Percentiles rank a stretch among this genome's conserved stretches.
Conservation (phyloP, 2,113 vertebrate genomes). For the Leucoraja erinaceus region DNA sequence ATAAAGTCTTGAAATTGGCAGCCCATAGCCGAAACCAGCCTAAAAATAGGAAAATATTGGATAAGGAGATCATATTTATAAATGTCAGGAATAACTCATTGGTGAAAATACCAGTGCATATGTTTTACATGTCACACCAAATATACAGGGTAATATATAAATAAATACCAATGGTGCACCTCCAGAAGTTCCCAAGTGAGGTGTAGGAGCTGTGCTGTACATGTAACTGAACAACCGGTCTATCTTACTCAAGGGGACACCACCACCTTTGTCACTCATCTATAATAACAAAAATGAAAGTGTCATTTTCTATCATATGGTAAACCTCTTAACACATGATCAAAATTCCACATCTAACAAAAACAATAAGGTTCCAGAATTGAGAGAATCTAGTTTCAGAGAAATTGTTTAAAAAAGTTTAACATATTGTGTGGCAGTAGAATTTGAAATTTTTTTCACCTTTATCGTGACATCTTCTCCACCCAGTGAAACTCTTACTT, state of each 20-base stretch:
- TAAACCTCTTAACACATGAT: background rate
- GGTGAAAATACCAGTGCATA: background rate
- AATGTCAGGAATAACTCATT: background rate
- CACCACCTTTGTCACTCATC: constrained; percentile 85
- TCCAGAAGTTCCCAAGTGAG: constrained; percentile 61
- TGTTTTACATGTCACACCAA: background rate
- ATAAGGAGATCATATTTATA: background rate
- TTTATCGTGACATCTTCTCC: constrained; percentile 86
- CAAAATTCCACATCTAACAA: background rate
- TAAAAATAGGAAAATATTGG: constrained; percentile 44
- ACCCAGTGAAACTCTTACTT: constrained; percentile 79
- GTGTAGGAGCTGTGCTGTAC: constrained; percentile 85
- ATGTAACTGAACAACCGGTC: constrained; percentile 92
- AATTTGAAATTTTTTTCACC: constrained; percentile 50
- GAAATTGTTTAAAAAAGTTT: background rate
- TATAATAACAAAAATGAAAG: constrained; percentile 42
- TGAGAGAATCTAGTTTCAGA: background rate
- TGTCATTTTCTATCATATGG: background rate
- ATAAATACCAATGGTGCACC: constrained; percentile 68
- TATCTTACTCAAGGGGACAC: constrained; percentile 77
- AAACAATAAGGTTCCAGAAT: background rate
- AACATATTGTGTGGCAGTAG: background rate
- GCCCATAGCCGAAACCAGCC: constrained; percentile 88
- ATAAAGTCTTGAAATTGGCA: constrained; percentile 88
- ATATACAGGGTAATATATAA: background rate